phyloP scores from a whole-genome alignment of 2,888 invertebrate species.

The Maniola hyperantus region DNA sequence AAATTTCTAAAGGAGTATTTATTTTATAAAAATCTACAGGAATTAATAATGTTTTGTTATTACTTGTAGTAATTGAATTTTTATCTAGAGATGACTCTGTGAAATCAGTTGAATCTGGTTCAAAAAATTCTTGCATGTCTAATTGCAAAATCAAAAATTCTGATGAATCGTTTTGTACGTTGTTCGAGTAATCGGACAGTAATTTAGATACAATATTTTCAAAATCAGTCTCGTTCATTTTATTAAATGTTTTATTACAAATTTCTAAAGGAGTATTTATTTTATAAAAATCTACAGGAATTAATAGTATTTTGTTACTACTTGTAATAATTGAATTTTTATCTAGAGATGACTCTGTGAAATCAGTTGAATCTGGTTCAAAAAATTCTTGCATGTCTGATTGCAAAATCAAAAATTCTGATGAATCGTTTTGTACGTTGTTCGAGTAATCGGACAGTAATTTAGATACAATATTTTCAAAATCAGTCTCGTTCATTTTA shows the following conservation, averaged over 20 bases:
- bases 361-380: background rate
- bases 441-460: background rate
- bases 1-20: too few species aligned
- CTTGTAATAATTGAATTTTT: too few species aligned
- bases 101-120: background rate
- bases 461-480: background rate
- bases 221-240: background rate
- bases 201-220: background rate
- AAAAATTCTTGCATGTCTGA: background rate
- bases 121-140: background rate
- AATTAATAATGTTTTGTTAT: background rate
- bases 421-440: background rate
- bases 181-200: constrained; percentile 22
- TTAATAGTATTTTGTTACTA: background rate
- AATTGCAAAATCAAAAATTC: background rate
- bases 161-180: too few species aligned
- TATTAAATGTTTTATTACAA: background rate
- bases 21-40: background rate
- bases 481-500: background rate
- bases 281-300: background rate
- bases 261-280: background rate
- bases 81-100: too few species aligned
- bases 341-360: background rate
- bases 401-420: background rate
- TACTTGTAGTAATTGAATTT: background rate